phyloP scores from a whole-genome alignment of 2,797 vertebrate genomes.

The Sebastolobus altivelis region DNA sequence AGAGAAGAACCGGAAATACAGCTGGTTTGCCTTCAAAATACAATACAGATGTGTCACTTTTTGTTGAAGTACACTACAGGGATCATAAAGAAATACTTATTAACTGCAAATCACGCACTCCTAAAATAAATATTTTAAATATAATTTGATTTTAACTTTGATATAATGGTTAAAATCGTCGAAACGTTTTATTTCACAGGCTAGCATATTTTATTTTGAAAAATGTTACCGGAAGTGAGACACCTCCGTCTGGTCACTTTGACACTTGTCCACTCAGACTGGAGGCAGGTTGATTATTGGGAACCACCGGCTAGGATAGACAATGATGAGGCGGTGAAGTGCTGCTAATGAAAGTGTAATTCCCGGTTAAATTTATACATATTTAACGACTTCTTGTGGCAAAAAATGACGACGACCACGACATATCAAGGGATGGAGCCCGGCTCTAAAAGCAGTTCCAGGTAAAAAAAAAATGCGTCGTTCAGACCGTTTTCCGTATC shows the following conservation, averaged over 20 bases:
- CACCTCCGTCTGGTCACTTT: background rate
- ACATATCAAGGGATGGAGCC: conserved; percentile 87
- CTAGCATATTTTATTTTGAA: conserved; percentile 53
- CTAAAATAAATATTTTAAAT: fast-evolving
- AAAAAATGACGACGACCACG: conserved; percentile 87
- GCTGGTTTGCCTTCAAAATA: background rate
- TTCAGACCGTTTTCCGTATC: conserved; percentile 5
- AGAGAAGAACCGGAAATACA: conserved; percentile 11
- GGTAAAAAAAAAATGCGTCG: conserved; percentile 75
- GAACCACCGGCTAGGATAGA: conserved; percentile 59
- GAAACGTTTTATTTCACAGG: too few species aligned
- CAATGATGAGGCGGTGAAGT: conserved; percentile 79
- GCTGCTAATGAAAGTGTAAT: conserved; percentile 38
- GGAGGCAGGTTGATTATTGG: conserved; percentile 67
- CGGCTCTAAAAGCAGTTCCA: conserved; percentile 86
- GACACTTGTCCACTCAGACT: conserved; percentile 29
- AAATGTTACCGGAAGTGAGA: conserved; percentile 6
- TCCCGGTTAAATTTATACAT: conserved; percentile 16
- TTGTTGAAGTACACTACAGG: background rate
- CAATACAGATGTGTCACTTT: background rate
- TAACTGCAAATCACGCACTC: fast-evolving
- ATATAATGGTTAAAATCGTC: background rate
- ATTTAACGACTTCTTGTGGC: conserved; percentile 28
- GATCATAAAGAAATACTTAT: fast-evolving
- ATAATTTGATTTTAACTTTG: fast-evolving